Evolutionary conservation across 2,888 invertebrate species (phyloP), one percentile per base, ranked within the genome.

Genomic region (Spisula solida): DNA sequence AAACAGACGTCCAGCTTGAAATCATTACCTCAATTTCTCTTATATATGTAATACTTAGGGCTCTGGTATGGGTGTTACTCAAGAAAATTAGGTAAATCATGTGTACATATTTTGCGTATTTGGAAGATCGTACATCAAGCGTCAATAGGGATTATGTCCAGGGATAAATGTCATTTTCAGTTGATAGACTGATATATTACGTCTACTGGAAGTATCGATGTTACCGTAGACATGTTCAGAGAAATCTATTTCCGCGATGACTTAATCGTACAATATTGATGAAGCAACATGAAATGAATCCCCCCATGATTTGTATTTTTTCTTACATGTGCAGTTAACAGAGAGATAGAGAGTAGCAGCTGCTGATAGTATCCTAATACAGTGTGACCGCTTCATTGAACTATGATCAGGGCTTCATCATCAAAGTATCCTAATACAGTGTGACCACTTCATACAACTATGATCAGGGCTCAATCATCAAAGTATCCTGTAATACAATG

Each of bases 181-280:
- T 10, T 25, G 60, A n/a, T 25, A 25, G 60, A 12, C n/a, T 51
- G 60, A 66, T 66, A 51, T 51, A 51, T 51, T 51, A 51, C 16
- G 51, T 51, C 60, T 66, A 25, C 25, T n/a, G 25, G 60, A 66
- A 10, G 60, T 66, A 66, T 66, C 10, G 60, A 66, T 66, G 60
- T 66, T 66, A 25, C 25, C 20, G 5, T 8, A 66, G 60, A 66
- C 25, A 66, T 25, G n/a, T 25, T n/a, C n/a, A 6, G 12, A 25
- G 60, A 66, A 66, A 66, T 66, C 25, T 66, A 66, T 66, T 41
- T 66, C n/a, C 60, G 4, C 25, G n/a, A 66, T 66, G 75, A 31
- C 75, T 75, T 41, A 41, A 41, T 75, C 75, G 16, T 75, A 75
- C 75, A 75, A 75, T 75, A 75, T 75, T 75, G 75, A 75, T 75